A percentile compares a stretch with the other conserved stretches of the same genome.
These are phyloP conservation scores for Oreochromis niloticus DNA, from an alignment of 2,113 vertebrate species.

Conservation along the genomic window DNA sequence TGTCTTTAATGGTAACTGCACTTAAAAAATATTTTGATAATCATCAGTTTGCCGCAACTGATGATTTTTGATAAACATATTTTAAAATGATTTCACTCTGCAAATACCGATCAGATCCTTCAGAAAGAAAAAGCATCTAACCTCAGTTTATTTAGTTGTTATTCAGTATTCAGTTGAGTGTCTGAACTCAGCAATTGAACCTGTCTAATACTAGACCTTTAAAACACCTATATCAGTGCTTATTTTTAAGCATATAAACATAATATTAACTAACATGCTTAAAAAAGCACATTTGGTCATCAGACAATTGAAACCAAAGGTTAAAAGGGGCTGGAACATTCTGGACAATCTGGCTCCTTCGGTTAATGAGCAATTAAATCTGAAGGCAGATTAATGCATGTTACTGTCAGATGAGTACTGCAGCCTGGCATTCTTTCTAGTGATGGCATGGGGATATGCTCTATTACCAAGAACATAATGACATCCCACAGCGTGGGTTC, in stretches of 20 bases:
- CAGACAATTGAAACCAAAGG: neutral
- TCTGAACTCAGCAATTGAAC: neutral
- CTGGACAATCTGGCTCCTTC: neutral
- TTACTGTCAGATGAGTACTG: neutral
- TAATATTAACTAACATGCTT: neutral
- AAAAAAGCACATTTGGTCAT: neutral
- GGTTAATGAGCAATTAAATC: neutral
- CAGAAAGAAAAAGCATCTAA: neutral
- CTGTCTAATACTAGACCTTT: neutral
- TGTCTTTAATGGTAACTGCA: neutral
- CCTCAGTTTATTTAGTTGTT: neutral
- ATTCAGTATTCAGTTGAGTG: neutral
- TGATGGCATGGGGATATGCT: neutral
- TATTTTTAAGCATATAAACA: neutral
- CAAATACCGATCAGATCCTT: neutral
- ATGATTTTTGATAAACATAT: neutral
- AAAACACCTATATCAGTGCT: neutral
- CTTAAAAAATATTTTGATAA: neutral
- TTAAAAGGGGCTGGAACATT: neutral
- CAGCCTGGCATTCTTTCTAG: rapidly evolving
- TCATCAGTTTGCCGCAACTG: neutral
- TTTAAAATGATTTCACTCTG: neutral
- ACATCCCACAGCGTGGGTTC: neutral
- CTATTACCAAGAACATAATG: neutral
- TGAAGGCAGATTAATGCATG: neutral